Percentiles rank a stretch among this genome's conserved stretches.
phyloP scores from a whole-genome alignment of 2,113 vertebrate genomes.

The Spizaetus ornatus region DNA sequence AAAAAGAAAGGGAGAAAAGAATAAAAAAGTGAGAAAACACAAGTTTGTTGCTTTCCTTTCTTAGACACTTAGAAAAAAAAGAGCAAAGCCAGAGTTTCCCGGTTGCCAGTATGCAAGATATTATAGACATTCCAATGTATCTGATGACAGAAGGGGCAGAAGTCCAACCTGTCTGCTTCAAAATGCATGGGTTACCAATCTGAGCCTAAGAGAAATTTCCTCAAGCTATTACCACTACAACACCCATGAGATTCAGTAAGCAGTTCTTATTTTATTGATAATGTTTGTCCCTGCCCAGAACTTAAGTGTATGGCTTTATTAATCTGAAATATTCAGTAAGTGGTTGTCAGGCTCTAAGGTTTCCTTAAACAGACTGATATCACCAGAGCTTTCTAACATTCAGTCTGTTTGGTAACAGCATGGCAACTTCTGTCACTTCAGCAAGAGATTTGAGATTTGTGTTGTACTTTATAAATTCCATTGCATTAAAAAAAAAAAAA shows the following conservation, averaged over 20 bases:
- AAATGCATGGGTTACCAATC: background rate
- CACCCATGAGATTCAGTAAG: background rate
- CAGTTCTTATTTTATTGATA: constrained; percentile 5
- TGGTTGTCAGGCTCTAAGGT: background rate
- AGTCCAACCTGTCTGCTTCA: background rate
- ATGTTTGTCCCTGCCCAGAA: background rate
- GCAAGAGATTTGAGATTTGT: constrained; percentile 24
- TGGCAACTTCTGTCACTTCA: constrained; percentile 33
- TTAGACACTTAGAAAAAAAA: background rate
- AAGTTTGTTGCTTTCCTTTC: background rate
- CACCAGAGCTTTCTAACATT: constrained; percentile 22
- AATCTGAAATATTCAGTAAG: constrained; percentile 45
- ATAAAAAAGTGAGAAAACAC: background rate
- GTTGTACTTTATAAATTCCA: background rate
- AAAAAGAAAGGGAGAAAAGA: background rate
- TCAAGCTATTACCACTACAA: background rate
- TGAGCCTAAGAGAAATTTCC: background rate
- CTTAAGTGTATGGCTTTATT: constrained; percentile 14
- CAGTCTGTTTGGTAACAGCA: constrained; percentile 44
- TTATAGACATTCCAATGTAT: background rate
- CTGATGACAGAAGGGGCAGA: background rate
- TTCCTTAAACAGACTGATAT: constrained; percentile 34
- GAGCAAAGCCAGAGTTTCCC: background rate
- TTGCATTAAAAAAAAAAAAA: constrained; percentile 17
- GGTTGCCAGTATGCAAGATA: background rate